Evolutionary conservation across 2,888 invertebrate species (phyloP), one percentile per base, ranked within the genome.

Genomic region (Bombyx huttoni): DNA sequence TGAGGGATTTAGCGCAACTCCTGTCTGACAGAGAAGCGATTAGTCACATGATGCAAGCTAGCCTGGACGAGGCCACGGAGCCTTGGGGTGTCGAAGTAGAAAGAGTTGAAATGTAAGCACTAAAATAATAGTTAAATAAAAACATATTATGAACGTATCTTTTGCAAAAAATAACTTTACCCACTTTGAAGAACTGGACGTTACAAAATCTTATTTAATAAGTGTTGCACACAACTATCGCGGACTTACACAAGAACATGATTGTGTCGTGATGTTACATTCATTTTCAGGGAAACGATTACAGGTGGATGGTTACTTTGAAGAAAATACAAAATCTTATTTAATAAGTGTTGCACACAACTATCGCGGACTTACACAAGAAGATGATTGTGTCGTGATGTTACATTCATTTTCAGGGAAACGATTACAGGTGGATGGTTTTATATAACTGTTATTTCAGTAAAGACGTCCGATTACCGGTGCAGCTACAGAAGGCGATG

Each of bases 21-120:
- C 89, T 98, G 13, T 94, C 96, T 0, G 98, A 98, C 73, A 89
- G 98, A 52, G 98, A 98, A 75, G 93, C 94, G 12, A 96, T 98
- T 66, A 96, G 97, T 48, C 94, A 94, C 70, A 93, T 94, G 58
- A 98, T 98, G 97, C 96, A 97, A 78, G 82, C 91, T 47, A 93
- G 93, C 49, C 78, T 97, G 58, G 96, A 96, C 64, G 94, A 94
- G 55, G 96, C 96, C 46, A 96, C 96, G 0, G 96, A 96, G 70
- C 95, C 95, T 1, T 96, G 97, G 97, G 97, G 96, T 34, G 95
- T 97, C 47, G 96, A 96, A 84, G 96, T 97, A 12, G 97, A 98
- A 77, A 89, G 98, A 59, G 98, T 98, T 34, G 98, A 98, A 91
- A 97, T 98, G 96, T 96, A 88, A 91, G 92, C 56, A 14, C 46